Percentiles rank a stretch among this genome's conserved stretches.
Conservation (phyloP, 2,113 vertebrate species). For the Taurulus bubalis region DNA sequence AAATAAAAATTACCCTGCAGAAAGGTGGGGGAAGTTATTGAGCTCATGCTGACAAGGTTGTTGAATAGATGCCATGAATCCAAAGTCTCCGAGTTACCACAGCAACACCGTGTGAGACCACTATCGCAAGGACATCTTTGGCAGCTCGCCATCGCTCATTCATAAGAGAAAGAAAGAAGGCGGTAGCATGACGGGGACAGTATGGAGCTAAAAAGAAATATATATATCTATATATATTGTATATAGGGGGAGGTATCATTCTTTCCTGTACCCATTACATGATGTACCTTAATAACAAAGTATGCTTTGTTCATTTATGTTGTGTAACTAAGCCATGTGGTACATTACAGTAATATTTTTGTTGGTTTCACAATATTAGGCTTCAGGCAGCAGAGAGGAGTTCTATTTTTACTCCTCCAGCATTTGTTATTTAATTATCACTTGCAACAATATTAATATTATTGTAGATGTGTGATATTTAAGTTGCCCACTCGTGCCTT, state of each 20-base stretch:
- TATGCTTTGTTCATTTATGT: neutral
- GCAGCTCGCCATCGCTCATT: slow-evolving; percentile 66
- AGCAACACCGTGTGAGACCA: slow-evolving; percentile 68
- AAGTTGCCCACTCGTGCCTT: neutral
- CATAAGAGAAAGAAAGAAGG: slow-evolving; percentile 46
- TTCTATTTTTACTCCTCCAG: neutral
- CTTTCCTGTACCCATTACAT: neutral
- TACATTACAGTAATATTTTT: slow-evolving; percentile 1
- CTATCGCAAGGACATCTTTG: slow-evolving; percentile 75
- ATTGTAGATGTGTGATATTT: neutral
- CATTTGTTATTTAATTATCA: neutral
- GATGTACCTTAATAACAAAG: neutral
- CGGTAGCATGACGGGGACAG: neutral
- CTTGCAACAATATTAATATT: neutral
- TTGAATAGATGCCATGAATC: slow-evolving; percentile 72
- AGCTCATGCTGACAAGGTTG: slow-evolving; percentile 71
- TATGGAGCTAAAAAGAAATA: neutral
- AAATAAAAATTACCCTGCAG: slow-evolving; percentile 42
- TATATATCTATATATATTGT: neutral
- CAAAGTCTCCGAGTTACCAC: slow-evolving; percentile 74
- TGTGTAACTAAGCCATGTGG: neutral
- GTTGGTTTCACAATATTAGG: neutral
- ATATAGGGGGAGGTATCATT: no score
- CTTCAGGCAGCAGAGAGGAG: neutral
- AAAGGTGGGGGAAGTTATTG: slow-evolving; percentile 51